Evolutionary conservation across 1,140 invertebrate genomes (phyloP), one percentile per base, ranked within the genome.

Genomic region (Lepidotrigona ventralis): DNA sequence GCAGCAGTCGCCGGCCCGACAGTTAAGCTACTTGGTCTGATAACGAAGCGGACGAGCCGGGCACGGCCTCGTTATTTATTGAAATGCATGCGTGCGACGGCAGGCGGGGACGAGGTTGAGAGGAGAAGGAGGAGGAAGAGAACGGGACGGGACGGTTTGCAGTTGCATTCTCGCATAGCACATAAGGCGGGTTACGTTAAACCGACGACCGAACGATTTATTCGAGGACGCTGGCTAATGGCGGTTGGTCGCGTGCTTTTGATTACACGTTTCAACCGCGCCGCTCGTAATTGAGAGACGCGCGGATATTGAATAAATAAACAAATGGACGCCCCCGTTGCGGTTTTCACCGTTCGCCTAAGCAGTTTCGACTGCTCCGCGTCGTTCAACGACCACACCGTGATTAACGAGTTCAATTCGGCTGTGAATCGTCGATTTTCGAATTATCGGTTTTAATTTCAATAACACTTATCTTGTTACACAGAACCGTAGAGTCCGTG

Each of bases 21-120:
- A 73, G 84, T 85, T 85, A 85, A 85, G 84, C 84, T 74, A 75
- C 72, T 76, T 60, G 68, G 80, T 51, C 80, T 39, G 84, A 83
- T 85, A 85, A 85, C 84, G 84, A 85, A 85, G 84, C 80, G 54
- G 72, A 39, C 53, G 58, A n/a, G 17, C 3, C 33, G 66, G 39
- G 56, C 23, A 23, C 83, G 29, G 83, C n/a, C 84, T 85, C 80
- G 84, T 85, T 85, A 85, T 85, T 85, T 85, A 85, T 85, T 83
- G 84, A 85, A 85, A 83, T 82, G 68, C 80, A 85, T 85, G 80
- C 84, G 80, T 85, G 68, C 73, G n/a, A n/a, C 14, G 73, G 29
- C 46, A 76, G 56, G 19, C 54, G 74, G 70, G 73, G 63, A 26
- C 64, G 83, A 8, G 39, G 39, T 46, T 46, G 39, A 8, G 39